Conservation (phyloP, 2,113 vertebrate genomes). For the Psammodynastes pulverulentus region DNA sequence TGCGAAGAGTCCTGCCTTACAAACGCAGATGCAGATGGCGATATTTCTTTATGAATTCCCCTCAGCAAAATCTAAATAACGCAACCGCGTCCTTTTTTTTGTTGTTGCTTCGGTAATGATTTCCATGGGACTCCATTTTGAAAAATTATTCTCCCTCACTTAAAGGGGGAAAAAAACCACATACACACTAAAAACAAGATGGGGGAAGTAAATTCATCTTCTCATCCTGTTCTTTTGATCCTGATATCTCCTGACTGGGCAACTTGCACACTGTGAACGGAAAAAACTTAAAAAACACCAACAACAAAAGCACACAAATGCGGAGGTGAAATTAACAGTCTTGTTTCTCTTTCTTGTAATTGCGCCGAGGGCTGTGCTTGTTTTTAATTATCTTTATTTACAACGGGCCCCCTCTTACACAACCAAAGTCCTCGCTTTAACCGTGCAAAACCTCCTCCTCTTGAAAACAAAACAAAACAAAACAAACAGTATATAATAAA, state of each 20-base stretch:
- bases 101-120: neutral
- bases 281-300: slow-evolving; percentile 25
- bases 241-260: slow-evolving; percentile 21
- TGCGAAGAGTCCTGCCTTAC: neutral
- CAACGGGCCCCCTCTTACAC: slow-evolving; percentile 8
- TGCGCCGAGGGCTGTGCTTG: neutral
- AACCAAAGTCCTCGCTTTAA: slow-evolving; percentile 15
- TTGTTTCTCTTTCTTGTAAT: slow-evolving; percentile 38
- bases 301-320: slow-evolving; percentile 15
- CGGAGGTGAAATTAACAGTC: slow-evolving; percentile 35
- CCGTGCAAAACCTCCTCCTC: neutral
- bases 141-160: neutral
- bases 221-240: slow-evolving; percentile 30
- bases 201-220: neutral
- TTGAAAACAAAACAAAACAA: neutral
- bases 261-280: slow-evolving; percentile 36
- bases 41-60: neutral
- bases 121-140: neutral
- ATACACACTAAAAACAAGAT: neutral
- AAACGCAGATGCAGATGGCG: neutral
- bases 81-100: neutral
- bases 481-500: slow-evolving; percentile 21
- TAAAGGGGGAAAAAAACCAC: neutral
- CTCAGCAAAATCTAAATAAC: neutral
- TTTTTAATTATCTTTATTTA: slow-evolving; percentile 19